Evolutionary conservation across 2,113 vertebrate genomes (phyloP).

Genomic region (Epinephelus cyanopodus): DNA sequence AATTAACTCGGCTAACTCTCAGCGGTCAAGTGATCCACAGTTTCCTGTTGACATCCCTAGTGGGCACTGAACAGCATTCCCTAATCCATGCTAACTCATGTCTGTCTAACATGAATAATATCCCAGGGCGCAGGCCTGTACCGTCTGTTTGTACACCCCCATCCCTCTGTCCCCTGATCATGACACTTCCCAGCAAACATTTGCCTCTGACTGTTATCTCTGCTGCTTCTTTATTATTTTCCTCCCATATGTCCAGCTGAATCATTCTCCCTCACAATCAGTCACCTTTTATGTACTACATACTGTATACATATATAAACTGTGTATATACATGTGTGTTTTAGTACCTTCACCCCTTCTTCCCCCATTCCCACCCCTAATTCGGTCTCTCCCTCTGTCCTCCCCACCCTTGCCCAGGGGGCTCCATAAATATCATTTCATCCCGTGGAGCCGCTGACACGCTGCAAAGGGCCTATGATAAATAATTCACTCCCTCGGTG

Average conservation of each 20-base stretch:
- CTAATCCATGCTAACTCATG: neutral
- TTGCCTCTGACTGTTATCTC: slow-evolving; percentile 17
- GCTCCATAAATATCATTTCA: slow-evolving; percentile 89
- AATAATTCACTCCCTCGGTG: slow-evolving; percentile 84
- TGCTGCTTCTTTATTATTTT: neutral
- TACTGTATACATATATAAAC: slow-evolving; percentile 9
- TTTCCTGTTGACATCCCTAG: no score
- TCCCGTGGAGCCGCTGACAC: slow-evolving; percentile 84
- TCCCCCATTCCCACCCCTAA: slow-evolving; percentile 51
- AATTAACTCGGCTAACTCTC: no score
- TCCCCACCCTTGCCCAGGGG: slow-evolving; percentile 81
- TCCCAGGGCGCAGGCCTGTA: neutral
- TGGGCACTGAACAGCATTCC: neutral
- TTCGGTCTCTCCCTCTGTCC: slow-evolving; percentile 65
- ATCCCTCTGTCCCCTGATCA: slow-evolving; percentile 8
- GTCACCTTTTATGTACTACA: slow-evolving; percentile 33
- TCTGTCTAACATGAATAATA: neutral
- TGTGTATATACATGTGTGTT: slow-evolving; percentile 46
- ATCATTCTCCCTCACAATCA: neutral
- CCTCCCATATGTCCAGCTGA: neutral
- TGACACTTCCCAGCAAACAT: neutral
- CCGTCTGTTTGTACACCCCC: neutral
- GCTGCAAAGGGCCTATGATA: slow-evolving; percentile 82
- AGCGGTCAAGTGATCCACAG: no score
- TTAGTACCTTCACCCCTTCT: slow-evolving; percentile 34